A percentile compares a stretch with the other conserved stretches of the same genome.
These are phyloP conservation scores for Poeciliopsis infans DNA, from an alignment of 2,797 vertebrate species.

Conservation along the genomic window DNA sequence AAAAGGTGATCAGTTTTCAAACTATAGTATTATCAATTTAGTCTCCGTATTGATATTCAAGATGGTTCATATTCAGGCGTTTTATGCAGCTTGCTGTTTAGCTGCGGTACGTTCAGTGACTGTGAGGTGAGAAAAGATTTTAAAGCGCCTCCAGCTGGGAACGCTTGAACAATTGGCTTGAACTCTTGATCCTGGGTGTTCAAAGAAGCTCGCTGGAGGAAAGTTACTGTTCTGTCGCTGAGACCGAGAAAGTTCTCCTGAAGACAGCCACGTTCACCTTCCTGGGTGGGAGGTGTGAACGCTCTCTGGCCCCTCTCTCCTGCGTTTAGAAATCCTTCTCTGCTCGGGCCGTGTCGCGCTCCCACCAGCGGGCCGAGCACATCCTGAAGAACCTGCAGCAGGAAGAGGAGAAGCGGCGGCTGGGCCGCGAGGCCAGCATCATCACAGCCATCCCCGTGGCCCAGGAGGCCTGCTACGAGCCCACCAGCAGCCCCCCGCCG, in stretches of 20 bases:
- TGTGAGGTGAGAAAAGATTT: not conserved
- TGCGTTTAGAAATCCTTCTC: constrained; percentile 94
- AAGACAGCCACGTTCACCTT: constrained; percentile 45
- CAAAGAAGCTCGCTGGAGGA: constrained; percentile 63
- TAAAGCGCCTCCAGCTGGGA: not conserved
- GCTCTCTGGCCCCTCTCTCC: constrained; percentile 21
- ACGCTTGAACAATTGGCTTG: constrained; percentile 33
- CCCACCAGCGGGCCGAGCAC: constrained; percentile 97
- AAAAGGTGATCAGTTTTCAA: too few relatives aligned
- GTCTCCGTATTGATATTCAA: not conserved
- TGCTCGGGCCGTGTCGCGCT: constrained; percentile 95
- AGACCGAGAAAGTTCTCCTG: constrained; percentile 54
- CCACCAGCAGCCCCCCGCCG: constrained; percentile 92
- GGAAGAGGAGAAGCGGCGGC: constrained; percentile 95
- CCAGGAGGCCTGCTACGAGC: constrained; percentile 97
- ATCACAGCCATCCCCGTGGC: constrained; percentile 97
- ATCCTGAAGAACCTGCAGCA: constrained; percentile 99
- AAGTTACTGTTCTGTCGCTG: constrained; percentile 72
- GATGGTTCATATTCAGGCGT: not conserved
- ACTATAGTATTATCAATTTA: not conserved
- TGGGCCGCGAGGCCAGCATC: constrained; percentile 96
- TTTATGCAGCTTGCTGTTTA: not conserved
- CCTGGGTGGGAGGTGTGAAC: constrained; percentile 24
- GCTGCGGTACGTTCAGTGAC: not conserved
- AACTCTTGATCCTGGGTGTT: constrained; percentile 26